Evolutionary conservation across 2,888 invertebrate genomes (phyloP).

Genomic region (Drosophila rubida): DNA sequence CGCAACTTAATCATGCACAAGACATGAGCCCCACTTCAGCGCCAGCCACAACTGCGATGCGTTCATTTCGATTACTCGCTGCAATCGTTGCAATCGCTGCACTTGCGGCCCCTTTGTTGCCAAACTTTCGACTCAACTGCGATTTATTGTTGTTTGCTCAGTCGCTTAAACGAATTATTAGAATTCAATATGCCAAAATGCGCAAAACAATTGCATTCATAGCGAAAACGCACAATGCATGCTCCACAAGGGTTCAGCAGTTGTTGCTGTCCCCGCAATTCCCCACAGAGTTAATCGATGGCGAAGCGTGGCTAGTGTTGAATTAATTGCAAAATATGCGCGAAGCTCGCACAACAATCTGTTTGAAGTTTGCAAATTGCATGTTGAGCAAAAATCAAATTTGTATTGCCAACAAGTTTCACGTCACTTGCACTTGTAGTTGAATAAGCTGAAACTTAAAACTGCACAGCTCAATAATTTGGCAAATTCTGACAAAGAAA

Average conservation of each 20-base stretch:
- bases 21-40: slow-evolving; percentile 6
- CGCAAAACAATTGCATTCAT: background rate
- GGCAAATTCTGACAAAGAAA: too few species aligned
- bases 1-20: slow-evolving; percentile 25
- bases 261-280: background rate
- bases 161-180: background rate
- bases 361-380: too few species aligned
- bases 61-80: background rate
- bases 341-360: too few species aligned
- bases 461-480: too few species aligned
- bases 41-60: background rate
- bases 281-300: background rate
- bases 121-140: background rate
- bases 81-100: background rate
- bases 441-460: too few species aligned
- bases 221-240: background rate
- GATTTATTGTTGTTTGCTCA: background rate
- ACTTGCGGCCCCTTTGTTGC: background rate
- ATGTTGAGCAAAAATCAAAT: too few species aligned
- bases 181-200: background rate
- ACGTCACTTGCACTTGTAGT: too few species aligned
- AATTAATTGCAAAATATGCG: too few species aligned
- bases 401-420: too few species aligned
- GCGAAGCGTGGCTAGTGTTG: too few species aligned
- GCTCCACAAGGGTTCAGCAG: background rate